Conservation (phyloP, 1,140 invertebrate species). For the Aphaenogaster rudis region DNA sequence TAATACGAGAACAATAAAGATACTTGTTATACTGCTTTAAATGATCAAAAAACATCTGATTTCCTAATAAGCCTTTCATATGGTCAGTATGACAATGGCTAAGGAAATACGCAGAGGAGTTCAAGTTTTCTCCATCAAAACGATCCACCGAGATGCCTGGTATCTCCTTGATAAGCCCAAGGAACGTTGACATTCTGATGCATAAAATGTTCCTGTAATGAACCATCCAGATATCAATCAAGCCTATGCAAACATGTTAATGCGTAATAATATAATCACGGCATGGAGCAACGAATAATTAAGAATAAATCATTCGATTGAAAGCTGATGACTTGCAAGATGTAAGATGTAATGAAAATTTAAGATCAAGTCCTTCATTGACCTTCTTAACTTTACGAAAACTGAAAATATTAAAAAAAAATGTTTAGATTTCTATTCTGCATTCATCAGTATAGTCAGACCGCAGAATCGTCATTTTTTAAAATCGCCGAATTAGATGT, state of each 20-base stretch:
- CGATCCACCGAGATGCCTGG: slow-evolving; percentile 89
- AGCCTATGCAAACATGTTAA: not conserved
- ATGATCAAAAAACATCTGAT: slow-evolving; percentile 74
- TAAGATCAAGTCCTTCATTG: too few relatives aligned
- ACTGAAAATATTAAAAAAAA: not conserved
- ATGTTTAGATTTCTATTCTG: not conserved
- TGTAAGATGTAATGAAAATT: too few relatives aligned
- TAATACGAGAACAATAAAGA: slow-evolving; percentile 83
- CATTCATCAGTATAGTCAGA: not conserved
- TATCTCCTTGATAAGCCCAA: slow-evolving; percentile 89
- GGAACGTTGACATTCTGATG: slow-evolving; percentile 88
- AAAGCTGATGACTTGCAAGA: not conserved
- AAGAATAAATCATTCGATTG: not conserved
- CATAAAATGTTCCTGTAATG: slow-evolving; percentile 75
- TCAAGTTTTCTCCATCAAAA: slow-evolving; percentile 87
- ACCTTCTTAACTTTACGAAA: not conserved
- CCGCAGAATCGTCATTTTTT: not conserved
- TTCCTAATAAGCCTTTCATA: slow-evolving; percentile 87
- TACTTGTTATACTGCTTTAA: slow-evolving; percentile 71
- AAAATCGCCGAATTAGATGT: not conserved
- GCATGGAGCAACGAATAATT: not conserved
- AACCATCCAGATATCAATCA: slow-evolving; percentile 72
- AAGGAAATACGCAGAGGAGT: slow-evolving; percentile 89
- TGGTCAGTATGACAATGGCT: slow-evolving; percentile 91
- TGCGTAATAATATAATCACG: not conserved